Evolutionary conservation across 2,888 invertebrate species (phyloP).

Genomic region (Zhuqinia jingwanae): DNA sequence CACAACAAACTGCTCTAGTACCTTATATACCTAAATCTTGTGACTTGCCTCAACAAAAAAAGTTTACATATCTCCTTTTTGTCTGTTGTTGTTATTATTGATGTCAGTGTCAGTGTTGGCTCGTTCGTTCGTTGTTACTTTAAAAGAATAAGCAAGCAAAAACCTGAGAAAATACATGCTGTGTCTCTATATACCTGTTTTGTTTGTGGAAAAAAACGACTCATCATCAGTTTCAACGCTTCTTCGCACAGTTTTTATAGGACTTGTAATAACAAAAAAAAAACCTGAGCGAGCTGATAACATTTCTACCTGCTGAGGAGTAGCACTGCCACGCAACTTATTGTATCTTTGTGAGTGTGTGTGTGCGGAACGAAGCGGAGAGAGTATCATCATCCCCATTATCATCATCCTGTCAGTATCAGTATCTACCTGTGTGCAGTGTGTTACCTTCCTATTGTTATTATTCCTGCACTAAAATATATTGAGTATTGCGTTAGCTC

Average conservation of each 20-base stretch:
- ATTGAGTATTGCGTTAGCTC: not conserved
- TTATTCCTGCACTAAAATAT: conserved; percentile 31
- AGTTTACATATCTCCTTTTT: not conserved
- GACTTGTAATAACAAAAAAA: conserved; percentile 3
- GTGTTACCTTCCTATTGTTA: not conserved
- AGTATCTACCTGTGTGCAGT: conserved; percentile 40
- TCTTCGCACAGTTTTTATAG: not conserved
- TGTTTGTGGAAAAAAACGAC: not conserved
- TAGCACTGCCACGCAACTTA: no score
- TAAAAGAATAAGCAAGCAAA: not conserved
- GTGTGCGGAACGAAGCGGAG: not conserved
- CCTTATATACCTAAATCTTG: conserved; percentile 46
- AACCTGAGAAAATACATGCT: conserved; percentile 23
- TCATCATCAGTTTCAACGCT: conserved; percentile 27
- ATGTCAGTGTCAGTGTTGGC: no score
- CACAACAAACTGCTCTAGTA: conserved; percentile 38
- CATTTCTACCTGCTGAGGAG: not conserved
- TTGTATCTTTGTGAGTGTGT: no score
- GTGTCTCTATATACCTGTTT: conserved; percentile 22
- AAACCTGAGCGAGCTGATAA: conserved; percentile 30
- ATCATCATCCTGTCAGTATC: conserved; percentile 15
- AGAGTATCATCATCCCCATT: not conserved
- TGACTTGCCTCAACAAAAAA: conserved; percentile 34
- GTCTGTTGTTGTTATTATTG: not conserved
- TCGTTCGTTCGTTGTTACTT: conserved; percentile 13